Evolutionary conservation across 2,888 invertebrate genomes (phyloP).

Genomic region (Cordilura impudica): DNA sequence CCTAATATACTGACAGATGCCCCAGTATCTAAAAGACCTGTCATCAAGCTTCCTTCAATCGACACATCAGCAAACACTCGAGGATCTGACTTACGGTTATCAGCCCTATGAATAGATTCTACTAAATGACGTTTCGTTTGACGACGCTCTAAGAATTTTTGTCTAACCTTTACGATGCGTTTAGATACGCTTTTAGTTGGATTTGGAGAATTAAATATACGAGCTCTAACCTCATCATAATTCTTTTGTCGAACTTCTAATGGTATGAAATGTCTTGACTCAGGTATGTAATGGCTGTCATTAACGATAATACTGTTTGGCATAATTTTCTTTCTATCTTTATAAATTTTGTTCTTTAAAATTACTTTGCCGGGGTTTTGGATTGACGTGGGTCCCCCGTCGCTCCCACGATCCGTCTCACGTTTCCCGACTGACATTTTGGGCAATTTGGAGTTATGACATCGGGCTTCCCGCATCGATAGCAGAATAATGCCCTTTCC

Average conservation of each 20-base stretch:
- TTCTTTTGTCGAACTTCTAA: background rate
- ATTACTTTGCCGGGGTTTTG: no score
- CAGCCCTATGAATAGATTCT: background rate
- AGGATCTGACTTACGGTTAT: no score
- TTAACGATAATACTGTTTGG: background rate
- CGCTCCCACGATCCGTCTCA: background rate
- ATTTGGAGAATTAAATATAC: background rate
- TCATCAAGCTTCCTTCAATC: background rate
- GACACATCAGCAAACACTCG: no score
- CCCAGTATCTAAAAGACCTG: slow-evolving; percentile 9
- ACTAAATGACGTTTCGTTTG: background rate
- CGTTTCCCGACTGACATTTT: background rate
- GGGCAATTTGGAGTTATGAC: background rate
- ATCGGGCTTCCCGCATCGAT: background rate
- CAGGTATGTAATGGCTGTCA: background rate
- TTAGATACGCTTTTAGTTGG: background rate
- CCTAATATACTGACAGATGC: slow-evolving; percentile 20
- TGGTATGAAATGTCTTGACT: background rate
- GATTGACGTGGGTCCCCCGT: background rate
- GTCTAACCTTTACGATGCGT: background rate
- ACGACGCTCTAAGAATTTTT: background rate
- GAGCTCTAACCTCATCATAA: background rate
- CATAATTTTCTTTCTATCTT: background rate
- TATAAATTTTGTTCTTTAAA: no score
- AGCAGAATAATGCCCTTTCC: background rate